Conservation (phyloP, 2,797 vertebrate species). For the Emydoidea blandingii region DNA sequence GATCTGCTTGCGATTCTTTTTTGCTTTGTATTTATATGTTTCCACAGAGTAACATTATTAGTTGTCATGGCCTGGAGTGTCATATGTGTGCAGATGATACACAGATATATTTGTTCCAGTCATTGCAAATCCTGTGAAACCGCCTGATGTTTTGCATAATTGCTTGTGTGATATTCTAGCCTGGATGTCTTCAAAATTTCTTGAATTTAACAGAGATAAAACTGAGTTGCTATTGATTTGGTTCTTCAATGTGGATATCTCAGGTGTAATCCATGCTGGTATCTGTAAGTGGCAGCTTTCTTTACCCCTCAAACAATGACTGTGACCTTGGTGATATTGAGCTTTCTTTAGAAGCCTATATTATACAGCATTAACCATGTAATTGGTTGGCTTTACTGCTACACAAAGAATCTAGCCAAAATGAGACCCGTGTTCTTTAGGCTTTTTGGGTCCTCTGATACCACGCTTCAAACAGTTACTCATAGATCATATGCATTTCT, state of each 20-base stretch:
- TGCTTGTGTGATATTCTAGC: slow-evolving; percentile 75
- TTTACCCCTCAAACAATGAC: slow-evolving; percentile 38
- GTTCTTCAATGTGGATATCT: slow-evolving; percentile 57
- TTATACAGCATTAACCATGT: not conserved
- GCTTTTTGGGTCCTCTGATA: not conserved
- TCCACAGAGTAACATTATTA: slow-evolving; percentile 68
- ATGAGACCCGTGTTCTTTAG: not conserved
- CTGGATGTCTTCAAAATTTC: slow-evolving; percentile 72
- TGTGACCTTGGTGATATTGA: slow-evolving; percentile 51
- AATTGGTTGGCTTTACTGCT: not conserved
- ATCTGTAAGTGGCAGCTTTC: slow-evolving; percentile 49
- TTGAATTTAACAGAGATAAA: slow-evolving; percentile 72
- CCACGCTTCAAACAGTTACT: not conserved
- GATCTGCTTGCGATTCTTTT: slow-evolving; percentile 47
- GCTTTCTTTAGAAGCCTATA: slow-evolving; percentile 16
- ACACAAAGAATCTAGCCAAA: not conserved
- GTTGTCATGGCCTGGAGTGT: slow-evolving; percentile 47
- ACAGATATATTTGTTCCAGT: slow-evolving; percentile 53
- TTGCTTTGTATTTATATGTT: slow-evolving; percentile 67
- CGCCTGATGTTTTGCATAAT: slow-evolving; percentile 74
- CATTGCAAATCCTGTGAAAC: slow-evolving; percentile 60
- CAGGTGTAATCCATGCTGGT: slow-evolving; percentile 43
- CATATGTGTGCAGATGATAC: slow-evolving; percentile 51
- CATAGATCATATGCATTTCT: slow-evolving; percentile 17
- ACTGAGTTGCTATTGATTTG: slow-evolving; percentile 71